Evolutionary conservation across 1,140 invertebrate species (phyloP), one percentile per base, ranked within the genome.

Genomic region (Matsumurasca onukii): DNA sequence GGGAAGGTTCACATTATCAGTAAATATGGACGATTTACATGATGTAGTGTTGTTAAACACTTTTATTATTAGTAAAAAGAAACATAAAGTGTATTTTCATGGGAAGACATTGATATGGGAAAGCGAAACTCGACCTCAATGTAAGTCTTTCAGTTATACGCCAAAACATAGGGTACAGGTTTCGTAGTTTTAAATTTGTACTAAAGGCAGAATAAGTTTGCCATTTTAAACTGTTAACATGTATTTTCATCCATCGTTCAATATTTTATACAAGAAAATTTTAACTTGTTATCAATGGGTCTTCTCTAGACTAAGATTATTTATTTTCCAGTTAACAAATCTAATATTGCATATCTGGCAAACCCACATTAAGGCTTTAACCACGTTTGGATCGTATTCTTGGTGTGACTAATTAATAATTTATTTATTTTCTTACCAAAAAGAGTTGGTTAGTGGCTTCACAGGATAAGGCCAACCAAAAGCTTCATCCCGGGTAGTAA

Each of bases 31-130:
- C n/a, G n/a, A n/a, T n/a, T n/a, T n/a, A n/a, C n/a, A n/a, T n/a
- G 65, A 67, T 55, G 22, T 27, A 15, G 65, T 67, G 30, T 25
- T 67, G 31, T 31, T 67, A 13, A 67, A 67, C 48, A 67, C 65
- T 20, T 67, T 67, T 57, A 24, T 55, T 12, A 67, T 67, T 12
- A 29, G 29, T 2, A 52, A 67, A 29, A 52, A 67, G 55, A 52
- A 57, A 48, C 85, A 83, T 72, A 81, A 83, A 61, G 86, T 87
- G n/a, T 85, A 87, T 76, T 86, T 88, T 71, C 86, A 88, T 78
- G 82, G 81, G 31, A 82, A 83, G 67, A 83, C 80, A 31, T 77
- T 88, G 62, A 84, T 86, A 27, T 89, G 87, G 87, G 86, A 88
- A 71, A 85, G 84, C 17, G 82, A 85, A 73, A 80, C 80, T 71